Percentiles rank a stretch among this genome's conserved stretches.
Evolutionary conservation across 2,888 invertebrate genomes (phyloP).

Genomic region (Thymelicus acteon): DNA sequence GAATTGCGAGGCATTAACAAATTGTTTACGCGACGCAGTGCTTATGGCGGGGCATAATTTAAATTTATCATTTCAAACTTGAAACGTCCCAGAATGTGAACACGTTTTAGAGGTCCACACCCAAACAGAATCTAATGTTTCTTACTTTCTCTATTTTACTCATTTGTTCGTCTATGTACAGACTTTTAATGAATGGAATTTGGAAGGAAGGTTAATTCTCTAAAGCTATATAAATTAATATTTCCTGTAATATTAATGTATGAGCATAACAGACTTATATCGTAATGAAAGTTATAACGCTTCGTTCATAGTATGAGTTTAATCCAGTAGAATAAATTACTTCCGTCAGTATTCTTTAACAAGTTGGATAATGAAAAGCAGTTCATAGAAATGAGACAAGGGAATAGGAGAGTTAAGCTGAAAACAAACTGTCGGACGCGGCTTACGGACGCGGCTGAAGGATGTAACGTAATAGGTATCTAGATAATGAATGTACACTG

Average conservation of each 20-base stretch:
- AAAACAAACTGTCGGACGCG: too few species aligned
- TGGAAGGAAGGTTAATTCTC: too few species aligned
- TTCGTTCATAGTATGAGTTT: conserved; percentile 13
- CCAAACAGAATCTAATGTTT: too few species aligned
- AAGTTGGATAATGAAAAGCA: conserved; percentile 58
- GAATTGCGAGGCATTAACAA: conserved; percentile 32
- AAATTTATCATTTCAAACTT: conserved; percentile 4
- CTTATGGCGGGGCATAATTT: conserved; percentile 1
- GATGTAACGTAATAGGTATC: too few species aligned
- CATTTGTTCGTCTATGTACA: too few species aligned
- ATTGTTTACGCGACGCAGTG: conserved; percentile 25
- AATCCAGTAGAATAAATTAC: neutral
- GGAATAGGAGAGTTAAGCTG: conserved; percentile 58
- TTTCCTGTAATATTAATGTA: neutral
- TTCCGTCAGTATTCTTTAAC: conserved; percentile 46
- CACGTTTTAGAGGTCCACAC: neutral
- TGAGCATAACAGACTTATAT: too few species aligned
- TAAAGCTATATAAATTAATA: neutral
- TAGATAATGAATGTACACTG: too few species aligned
- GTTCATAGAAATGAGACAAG: conserved; percentile 61
- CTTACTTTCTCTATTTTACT: too few species aligned
- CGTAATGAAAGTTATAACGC: too few species aligned
- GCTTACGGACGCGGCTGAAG: too few species aligned
- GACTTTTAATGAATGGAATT: too few species aligned
- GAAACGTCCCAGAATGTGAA: neutral